Evolutionary conservation across 1,140 invertebrate genomes (phyloP), one percentile per base, ranked within the genome.

Genomic region (Temnothorax curvispinosus): DNA sequence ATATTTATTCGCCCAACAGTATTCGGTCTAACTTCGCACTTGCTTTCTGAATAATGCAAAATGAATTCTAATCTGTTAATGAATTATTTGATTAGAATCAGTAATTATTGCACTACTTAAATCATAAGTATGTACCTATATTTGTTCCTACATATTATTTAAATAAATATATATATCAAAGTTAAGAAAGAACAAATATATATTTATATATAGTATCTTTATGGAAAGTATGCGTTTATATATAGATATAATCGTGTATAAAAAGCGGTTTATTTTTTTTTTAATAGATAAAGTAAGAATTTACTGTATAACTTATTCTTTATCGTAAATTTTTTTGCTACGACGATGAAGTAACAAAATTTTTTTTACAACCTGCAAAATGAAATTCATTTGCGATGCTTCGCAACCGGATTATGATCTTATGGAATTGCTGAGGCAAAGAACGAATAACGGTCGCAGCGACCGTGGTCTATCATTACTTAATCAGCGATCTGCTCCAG

Each of bases 401-500:
- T 69, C 15, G 54, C 67, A 58, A 35, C 27, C 27, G 38, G 50
- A 81, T 21, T 56, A 82, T 47, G 65, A 69, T 82, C 78, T 81
- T 18, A 35, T 38, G 18, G 18, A 72, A 56, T 35, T 32, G 15
- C 21, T 27, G 67, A 32, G 52, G 65, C 67, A 58, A 82, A 47
- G 67, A 82, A 74, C 67, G 67, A 60, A 58, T 74, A 74, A 72
- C 67, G 80, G 64, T 81, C 35, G 52, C 21, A 41, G 27, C 67
- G 27, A 11, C 27, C 35, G 78, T 69, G 41, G 52, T 58, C 67
- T 82, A 35, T 82, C 54, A 82, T 82, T 82, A 82, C 80, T 82
- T 82, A 82, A 82, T 82, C 80, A 82, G 54, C 38, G 54, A 82
- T 82, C 67, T 82, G 80, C 80, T 82, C 80, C 41, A 82, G 80